Percentiles rank a stretch among this genome's conserved stretches.
phyloP scores from a whole-genome alignment of 2,113 vertebrate genomes.

The Natator depressus region DNA sequence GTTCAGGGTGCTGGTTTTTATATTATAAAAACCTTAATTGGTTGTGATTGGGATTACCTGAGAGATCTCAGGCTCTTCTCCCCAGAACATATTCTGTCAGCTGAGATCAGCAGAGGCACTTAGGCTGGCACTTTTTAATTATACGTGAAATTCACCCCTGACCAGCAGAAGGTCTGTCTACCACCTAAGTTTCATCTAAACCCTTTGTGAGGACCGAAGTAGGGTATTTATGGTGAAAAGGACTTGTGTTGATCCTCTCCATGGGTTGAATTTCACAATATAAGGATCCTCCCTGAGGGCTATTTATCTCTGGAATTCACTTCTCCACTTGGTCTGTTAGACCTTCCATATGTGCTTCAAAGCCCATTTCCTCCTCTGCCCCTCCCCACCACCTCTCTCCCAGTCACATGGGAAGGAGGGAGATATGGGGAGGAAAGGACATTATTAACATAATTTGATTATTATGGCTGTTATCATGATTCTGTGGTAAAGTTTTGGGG shows the following conservation, averaged over 20 bases:
- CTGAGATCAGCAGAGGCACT: background rate
- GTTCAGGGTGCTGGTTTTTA: background rate
- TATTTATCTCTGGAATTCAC: fast-evolving
- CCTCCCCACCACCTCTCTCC: background rate
- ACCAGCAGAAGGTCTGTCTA: background rate
- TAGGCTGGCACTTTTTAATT: background rate
- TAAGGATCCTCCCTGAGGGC: fast-evolving
- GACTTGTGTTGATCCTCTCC: background rate
- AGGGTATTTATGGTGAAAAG: background rate
- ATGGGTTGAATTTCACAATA: background rate
- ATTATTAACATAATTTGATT: background rate
- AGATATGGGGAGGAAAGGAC: background rate
- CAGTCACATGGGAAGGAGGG: background rate
- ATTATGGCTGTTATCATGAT: constrained; percentile 46
- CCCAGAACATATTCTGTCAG: background rate
- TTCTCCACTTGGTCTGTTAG: background rate
- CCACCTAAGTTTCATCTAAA: no score
- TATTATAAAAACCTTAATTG: background rate
- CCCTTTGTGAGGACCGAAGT: background rate
- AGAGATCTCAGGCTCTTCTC: background rate
- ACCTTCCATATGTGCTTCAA: background rate
- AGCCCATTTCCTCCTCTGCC: background rate
- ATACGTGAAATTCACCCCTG: background rate
- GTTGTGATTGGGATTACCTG: background rate
- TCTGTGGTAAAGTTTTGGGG: constrained; percentile 46